Evolutionary conservation across 2,888 invertebrate species (phyloP).

Genomic region (Hipparchia semele): DNA sequence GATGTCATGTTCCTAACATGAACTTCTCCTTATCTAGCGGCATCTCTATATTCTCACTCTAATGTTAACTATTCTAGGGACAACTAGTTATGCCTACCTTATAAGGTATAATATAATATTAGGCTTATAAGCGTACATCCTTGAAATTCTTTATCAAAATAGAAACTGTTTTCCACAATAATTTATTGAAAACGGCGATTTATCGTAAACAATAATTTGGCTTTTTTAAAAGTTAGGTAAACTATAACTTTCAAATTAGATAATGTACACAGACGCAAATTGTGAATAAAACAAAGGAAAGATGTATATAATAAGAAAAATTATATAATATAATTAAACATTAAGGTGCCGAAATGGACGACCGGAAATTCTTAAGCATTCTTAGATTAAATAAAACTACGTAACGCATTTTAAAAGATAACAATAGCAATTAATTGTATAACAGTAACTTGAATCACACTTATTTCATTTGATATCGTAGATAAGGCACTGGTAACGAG

Average conservation of each 20-base stretch:
- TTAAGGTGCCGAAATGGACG: constrained; percentile 8
- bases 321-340: constrained; percentile 3
- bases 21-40: not conserved
- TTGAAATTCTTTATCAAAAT: not conserved
- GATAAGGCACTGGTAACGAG: constrained; percentile 19
- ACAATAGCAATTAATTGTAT: constrained; percentile 27
- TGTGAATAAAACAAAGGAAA: not conserved
- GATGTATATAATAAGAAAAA: not conserved
- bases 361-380: constrained; percentile 11
- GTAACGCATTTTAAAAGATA: constrained; percentile 21
- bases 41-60: not conserved
- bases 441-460: constrained; percentile 23
- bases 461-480: constrained; percentile 15
- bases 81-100: not conserved
- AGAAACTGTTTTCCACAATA: not conserved
- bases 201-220: not conserved
- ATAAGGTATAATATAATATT: no score
- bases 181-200: not conserved
- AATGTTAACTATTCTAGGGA: not conserved
- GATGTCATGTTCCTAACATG: not conserved
- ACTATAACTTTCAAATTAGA: not conserved
- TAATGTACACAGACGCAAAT: not conserved
- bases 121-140: no score
- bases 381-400: constrained; percentile 17
- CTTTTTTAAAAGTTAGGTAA: no score